These are phyloP conservation scores for Tipula unca DNA, from an alignment of 2,888 invertebrate species.

Conservation along the genomic window DNA sequence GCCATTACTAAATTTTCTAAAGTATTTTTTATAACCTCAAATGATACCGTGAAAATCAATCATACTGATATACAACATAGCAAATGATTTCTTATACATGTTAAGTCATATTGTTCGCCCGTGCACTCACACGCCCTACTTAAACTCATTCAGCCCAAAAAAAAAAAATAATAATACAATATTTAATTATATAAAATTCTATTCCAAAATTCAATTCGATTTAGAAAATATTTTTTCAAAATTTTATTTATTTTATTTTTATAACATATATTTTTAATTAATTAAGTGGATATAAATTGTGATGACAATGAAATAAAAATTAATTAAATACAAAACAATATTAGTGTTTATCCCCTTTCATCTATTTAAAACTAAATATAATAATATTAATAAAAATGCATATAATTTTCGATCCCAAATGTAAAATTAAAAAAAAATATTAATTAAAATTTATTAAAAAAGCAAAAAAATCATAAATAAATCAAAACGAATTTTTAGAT, in stretches of 20 bases:
- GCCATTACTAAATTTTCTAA: not conserved
- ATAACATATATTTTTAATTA: not conserved
- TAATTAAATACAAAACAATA: not conserved
- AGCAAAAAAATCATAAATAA: not conserved
- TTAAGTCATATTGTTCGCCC: not conserved
- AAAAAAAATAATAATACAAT: too few species aligned
- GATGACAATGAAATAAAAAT: not conserved
- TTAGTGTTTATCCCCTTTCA: not conserved
- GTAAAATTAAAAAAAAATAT: not conserved
- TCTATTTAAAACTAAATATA: not conserved
- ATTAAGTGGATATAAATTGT: not conserved
- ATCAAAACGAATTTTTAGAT: not conserved
- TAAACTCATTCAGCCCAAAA: not conserved
- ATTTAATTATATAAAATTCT: not conserved
- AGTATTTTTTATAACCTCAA: not conserved
- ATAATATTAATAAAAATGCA: not conserved
- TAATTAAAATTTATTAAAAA: not conserved
- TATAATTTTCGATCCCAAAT: not conserved
- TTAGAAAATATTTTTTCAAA: not conserved
- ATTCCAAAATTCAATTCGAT: not conserved
- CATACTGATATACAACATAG: too few species aligned
- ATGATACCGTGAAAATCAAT: not conserved
- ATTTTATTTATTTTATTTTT: conserved; percentile 1
- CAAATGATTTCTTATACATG: not conserved
- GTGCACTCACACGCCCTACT: not conserved